These are phyloP conservation scores for Arnoldichthys spilopterus DNA, from an alignment of 2,797 vertebrate species.

Conservation along the genomic window DNA sequence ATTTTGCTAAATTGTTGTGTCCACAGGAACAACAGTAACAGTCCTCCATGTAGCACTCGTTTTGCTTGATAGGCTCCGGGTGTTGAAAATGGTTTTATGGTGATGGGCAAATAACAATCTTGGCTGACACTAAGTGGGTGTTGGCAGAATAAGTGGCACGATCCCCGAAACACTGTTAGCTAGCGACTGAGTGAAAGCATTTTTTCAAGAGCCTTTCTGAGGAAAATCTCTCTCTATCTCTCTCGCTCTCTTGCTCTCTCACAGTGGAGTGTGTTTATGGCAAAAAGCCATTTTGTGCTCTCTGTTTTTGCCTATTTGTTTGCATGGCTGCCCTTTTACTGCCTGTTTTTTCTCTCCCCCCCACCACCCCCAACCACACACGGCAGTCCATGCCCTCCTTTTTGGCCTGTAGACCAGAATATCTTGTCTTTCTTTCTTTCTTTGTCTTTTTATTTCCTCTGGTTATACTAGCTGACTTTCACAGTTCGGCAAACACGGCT, in stretches of 20 bases:
- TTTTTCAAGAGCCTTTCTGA: conserved; percentile 24
- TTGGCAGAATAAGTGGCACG: conserved; percentile 42
- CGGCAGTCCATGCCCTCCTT: neutral
- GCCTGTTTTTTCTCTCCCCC: neutral
- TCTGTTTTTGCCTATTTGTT: conserved; percentile 1
- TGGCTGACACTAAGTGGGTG: conserved; percentile 55
- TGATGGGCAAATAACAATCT: conserved; percentile 58
- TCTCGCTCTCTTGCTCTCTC: neutral
- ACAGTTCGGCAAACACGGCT: neutral
- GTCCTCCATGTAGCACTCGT: conserved; percentile 33
- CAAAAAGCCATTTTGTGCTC: conserved; percentile 3
- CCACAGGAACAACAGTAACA: conserved; percentile 28
- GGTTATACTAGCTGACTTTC: neutral
- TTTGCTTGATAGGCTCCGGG: conserved; percentile 48
- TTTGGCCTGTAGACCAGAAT: neutral
- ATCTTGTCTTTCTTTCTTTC: neutral
- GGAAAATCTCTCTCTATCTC: neutral
- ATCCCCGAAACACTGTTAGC: conserved; percentile 39
- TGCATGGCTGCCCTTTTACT: conserved; percentile 13
- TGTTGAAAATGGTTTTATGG: conserved; percentile 63
- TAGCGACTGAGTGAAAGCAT: conserved; percentile 19
- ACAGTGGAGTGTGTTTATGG: neutral
- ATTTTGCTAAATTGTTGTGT: conserved; percentile 37
- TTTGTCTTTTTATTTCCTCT: neutral
- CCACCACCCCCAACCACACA: neutral